phyloP scores from a whole-genome alignment of 2,113 vertebrate species.

The Regulus satrapa region DNA sequence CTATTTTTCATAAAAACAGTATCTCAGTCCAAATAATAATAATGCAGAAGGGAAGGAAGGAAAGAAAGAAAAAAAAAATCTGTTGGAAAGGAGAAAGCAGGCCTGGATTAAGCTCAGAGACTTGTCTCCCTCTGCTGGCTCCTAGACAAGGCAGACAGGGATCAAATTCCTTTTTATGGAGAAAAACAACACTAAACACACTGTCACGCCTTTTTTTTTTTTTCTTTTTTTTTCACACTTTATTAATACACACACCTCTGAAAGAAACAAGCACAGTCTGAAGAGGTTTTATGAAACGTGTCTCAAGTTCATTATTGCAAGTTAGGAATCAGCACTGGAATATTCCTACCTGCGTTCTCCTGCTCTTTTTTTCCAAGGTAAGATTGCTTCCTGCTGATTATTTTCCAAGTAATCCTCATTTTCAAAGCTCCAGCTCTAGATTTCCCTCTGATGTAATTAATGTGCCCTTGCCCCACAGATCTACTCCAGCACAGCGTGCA shows the following conservation, averaged over 20 bases:
- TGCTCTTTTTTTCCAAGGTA: background rate
- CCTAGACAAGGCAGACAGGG: background rate
- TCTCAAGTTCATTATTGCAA: background rate
- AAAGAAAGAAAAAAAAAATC: background rate
- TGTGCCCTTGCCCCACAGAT: background rate
- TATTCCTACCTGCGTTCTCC: background rate
- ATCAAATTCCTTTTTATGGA: background rate
- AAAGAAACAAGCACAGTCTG: background rate
- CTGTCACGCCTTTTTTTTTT: background rate
- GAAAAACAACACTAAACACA: background rate
- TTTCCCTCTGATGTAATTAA: background rate
- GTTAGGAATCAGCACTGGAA: background rate
- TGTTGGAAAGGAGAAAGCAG: background rate
- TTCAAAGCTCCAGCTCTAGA: background rate
- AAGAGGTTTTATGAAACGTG: background rate
- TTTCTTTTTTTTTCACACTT: background rate
- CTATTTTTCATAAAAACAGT: slow-evolving; percentile 56
- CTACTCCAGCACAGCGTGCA: background rate
- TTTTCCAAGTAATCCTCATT: background rate
- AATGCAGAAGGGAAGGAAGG: background rate
- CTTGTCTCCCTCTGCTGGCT: slow-evolving; percentile 74
- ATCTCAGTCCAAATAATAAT: slow-evolving; percentile 38
- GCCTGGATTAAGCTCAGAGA: slow-evolving; percentile 32
- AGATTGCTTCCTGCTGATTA: background rate
- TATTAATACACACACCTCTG: background rate